phyloP scores from a whole-genome alignment of 2,113 vertebrate genomes.

The Paratilapia polleni region DNA sequence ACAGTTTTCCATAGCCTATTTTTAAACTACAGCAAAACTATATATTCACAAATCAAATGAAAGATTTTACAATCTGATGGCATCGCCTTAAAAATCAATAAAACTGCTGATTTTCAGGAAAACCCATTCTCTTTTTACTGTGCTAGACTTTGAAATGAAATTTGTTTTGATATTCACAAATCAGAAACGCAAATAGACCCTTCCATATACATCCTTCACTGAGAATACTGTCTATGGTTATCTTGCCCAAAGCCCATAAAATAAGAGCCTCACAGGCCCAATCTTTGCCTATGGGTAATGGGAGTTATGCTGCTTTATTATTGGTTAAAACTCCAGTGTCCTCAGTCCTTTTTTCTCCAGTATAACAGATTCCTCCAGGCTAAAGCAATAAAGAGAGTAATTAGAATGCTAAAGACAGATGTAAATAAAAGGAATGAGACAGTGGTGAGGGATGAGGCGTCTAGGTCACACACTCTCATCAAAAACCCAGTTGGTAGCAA shows the following conservation, averaged over 20 bases:
- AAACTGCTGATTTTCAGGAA: background rate
- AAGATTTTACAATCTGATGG: background rate
- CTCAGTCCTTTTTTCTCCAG: conserved; percentile 79
- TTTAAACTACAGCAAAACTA: background rate
- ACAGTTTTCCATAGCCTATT: background rate
- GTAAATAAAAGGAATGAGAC: conserved; percentile 99
- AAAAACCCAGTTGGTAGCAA: conserved; percentile 88
- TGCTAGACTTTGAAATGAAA: conserved; percentile 6
- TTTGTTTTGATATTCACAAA: conserved; percentile 29
- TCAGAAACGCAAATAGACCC: conserved; percentile 23
- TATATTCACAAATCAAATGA: background rate
- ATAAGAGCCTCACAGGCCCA: conserved; percentile 62
- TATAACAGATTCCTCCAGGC: conserved; percentile 91
- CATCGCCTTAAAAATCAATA: background rate
- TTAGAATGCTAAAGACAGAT: conserved; percentile 99
- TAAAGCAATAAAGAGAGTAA: conserved; percentile 99
- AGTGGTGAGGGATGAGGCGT: conserved; percentile 92
- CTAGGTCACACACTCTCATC: conserved; percentile 89
- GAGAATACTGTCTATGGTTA: conserved; percentile 32
- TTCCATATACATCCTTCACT: conserved; percentile 28
- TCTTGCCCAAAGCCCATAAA: conserved; percentile 68
- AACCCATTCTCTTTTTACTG: background rate
- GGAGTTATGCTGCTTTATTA: conserved; percentile 85
- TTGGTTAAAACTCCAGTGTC: conserved; percentile 86
- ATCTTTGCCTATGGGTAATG: conserved; percentile 75